Conservation (phyloP, 1,140 invertebrate genomes). For the Zaprionus ghesquierei region DNA sequence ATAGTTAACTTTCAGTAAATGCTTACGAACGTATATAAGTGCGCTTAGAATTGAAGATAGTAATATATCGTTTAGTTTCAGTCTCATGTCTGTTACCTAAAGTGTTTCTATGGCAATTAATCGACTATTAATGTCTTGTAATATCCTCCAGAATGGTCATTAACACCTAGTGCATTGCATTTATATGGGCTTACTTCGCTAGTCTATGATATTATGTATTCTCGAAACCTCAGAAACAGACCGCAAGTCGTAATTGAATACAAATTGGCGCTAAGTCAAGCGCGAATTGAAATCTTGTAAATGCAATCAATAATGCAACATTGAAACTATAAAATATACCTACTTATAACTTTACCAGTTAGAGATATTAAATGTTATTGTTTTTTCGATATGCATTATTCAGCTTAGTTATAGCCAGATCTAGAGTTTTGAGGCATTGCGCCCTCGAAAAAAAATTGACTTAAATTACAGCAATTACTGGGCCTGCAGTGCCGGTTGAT, state of each 20-base stretch:
- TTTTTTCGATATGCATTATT: conserved; percentile 16
- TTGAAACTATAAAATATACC: conserved; percentile 49
- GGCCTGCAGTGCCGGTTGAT: neutral
- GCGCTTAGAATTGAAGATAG: no score
- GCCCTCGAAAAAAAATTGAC: conserved; percentile 42
- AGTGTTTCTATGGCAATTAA: conserved; percentile 29
- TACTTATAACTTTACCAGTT: neutral
- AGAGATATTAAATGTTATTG: conserved; percentile 16
- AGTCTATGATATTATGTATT: conserved; percentile 12
- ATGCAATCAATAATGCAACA: conserved; percentile 66
- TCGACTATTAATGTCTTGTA: conserved; percentile 9
- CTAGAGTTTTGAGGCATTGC: conserved; percentile 46
- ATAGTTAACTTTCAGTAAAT: no score
- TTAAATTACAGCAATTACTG: conserved; percentile 52
- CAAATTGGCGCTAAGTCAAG: conserved; percentile 64
- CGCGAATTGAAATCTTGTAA: conserved; percentile 70
- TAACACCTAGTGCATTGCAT: conserved; percentile 42
- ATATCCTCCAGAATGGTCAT: conserved; percentile 68
- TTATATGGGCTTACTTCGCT: conserved; percentile 32
- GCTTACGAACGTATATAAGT: no score
- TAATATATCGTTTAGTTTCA: neutral
- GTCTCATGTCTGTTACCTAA: conserved; percentile 7
- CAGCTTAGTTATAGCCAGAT: conserved; percentile 13
- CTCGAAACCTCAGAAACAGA: conserved; percentile 36
- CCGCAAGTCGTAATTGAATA: conserved; percentile 64